Conservation (phyloP, 92 coral and sea anemone species). For the Phenganax subtilis region DNA sequence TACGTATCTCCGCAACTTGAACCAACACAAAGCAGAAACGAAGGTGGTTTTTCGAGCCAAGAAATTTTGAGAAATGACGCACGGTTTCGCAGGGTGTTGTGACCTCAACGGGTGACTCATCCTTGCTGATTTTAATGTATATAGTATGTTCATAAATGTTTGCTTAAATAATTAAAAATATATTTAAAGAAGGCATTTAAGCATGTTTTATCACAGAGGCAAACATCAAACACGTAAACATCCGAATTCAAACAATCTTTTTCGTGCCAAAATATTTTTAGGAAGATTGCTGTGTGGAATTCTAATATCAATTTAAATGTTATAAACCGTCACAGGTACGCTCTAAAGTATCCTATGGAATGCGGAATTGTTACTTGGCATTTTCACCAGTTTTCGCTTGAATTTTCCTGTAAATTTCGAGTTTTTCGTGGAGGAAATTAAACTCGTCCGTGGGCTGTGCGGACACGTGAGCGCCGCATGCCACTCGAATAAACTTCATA, state of each 20-base stretch:
- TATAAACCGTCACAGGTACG: neutral
- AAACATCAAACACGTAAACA: conserved; percentile 12
- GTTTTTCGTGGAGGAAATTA: too few relatives aligned
- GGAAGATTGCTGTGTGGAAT: neutral
- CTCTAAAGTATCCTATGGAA: conserved; percentile 2
- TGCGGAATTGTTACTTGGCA: conserved; percentile 7
- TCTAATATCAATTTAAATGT: neutral
- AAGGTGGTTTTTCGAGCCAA: neutral
- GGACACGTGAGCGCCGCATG: too few relatives aligned
- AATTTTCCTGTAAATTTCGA: neutral
- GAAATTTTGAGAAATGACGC: neutral
- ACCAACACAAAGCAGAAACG: neutral
- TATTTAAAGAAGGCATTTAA: neutral
- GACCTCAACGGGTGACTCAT: conserved; percentile 26
- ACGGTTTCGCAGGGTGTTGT: neutral
- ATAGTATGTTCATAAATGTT: too few relatives aligned
- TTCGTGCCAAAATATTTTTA: neutral
- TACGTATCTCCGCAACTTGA: neutral
- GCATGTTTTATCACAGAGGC: neutral
- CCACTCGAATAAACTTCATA: too few relatives aligned
- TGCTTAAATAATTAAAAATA: neutral
- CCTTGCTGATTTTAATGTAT: too few relatives aligned
- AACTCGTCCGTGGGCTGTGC: too few relatives aligned
- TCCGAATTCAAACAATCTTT: conserved; percentile 9
- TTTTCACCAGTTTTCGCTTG: neutral